Percentiles rank a stretch among this genome's conserved stretches.
Conservation (phyloP, 2,888 invertebrate species). For the Hesperia comma region DNA sequence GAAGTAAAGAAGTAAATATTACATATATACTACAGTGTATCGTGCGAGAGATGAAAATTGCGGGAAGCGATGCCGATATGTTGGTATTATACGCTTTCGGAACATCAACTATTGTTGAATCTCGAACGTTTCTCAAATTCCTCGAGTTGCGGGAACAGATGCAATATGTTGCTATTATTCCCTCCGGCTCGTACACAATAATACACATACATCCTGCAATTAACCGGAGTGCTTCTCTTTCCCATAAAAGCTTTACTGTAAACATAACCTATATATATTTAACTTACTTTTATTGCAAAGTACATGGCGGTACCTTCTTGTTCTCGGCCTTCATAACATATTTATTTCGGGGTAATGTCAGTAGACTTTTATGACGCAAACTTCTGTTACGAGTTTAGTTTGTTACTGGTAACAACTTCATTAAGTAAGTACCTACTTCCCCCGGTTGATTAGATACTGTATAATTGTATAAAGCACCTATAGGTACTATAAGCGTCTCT, state of each 20-base stretch:
- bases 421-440: neutral
- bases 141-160: constrained; percentile 41
- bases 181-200: constrained; percentile 3
- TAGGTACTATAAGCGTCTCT: too few species aligned
- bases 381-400: too few species aligned
- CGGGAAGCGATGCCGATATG: neutral
- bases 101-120: constrained; percentile 45
- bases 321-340: too few species aligned
- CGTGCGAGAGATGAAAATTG: constrained; percentile 13
- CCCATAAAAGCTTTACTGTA: constrained; percentile 21
- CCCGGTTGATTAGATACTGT: neutral
- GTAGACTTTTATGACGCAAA: too few species aligned
- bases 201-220: neutral
- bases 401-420: too few species aligned
- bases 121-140: constrained; percentile 46
- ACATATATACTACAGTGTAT: too few species aligned
- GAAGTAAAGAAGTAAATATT: too few species aligned
- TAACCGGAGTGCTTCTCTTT: constrained; percentile 14
- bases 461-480: too few species aligned
- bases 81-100: constrained; percentile 22
- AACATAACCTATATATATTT: neutral
- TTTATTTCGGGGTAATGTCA: too few species aligned
- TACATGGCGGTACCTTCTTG: too few species aligned
- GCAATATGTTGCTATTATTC: constrained; percentile 33
- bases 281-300: too few species aligned